phyloP scores from a whole-genome alignment of 2,797 vertebrate species.

The Schizothorax lantsangensis region DNA sequence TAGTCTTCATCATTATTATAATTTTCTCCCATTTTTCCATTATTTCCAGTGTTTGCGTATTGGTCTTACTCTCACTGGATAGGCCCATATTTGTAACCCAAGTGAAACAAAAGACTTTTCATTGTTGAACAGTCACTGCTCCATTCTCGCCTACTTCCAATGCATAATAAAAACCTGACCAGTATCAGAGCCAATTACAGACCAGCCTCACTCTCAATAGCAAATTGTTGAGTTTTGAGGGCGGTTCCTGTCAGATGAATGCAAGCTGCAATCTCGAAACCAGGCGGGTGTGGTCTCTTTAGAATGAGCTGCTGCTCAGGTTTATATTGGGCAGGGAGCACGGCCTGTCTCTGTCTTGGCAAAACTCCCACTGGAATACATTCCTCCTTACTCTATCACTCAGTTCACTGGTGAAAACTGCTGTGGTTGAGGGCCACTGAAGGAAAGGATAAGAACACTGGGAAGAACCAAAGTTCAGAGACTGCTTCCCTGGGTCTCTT shows the following conservation, averaged over 20 bases:
- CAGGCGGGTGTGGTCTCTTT: conserved; percentile 65
- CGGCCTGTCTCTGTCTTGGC: conserved; percentile 55
- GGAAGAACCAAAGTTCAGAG: conserved; percentile 10
- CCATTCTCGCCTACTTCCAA: conserved; percentile 58
- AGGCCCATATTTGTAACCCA: conserved; percentile 8
- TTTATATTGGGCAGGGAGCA: conserved; percentile 72
- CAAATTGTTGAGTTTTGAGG: conserved; percentile 72
- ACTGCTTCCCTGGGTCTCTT: neutral
- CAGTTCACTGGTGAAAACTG: conserved; percentile 3
- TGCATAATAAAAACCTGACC: conserved; percentile 55
- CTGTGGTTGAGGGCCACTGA: conserved; percentile 27
- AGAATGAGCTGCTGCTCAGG: conserved; percentile 44
- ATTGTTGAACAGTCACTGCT: conserved; percentile 28
- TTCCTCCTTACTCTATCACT: conserved; percentile 11
- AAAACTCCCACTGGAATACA: conserved; percentile 49
- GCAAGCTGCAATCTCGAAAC: conserved; percentile 79
- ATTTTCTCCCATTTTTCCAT: neutral
- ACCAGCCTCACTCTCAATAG: conserved; percentile 17
- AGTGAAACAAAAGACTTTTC: conserved; percentile 57
- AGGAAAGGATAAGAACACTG: neutral
- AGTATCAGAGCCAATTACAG: conserved; percentile 58
- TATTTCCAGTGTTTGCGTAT: neutral
- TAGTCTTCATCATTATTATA: neutral
- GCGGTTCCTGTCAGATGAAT: conserved; percentile 69
- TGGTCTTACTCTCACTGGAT: neutral